A percentile compares a stretch with the other conserved stretches of the same genome.
These are phyloP conservation scores for Bombylius discolor DNA, from an alignment of 2,888 invertebrate genomes.

Conservation along the genomic window DNA sequence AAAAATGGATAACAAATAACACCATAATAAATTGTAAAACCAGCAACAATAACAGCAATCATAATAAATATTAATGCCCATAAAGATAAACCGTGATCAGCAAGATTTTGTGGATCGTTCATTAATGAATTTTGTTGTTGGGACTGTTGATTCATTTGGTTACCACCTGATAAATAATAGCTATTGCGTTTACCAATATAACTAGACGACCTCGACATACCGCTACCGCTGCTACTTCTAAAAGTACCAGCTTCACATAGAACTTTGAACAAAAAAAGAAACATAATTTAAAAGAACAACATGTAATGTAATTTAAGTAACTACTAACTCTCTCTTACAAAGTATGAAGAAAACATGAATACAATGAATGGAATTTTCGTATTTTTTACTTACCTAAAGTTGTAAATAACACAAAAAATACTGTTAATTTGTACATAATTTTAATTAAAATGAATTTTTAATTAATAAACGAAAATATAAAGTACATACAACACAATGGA, in stretches of 20 bases:
- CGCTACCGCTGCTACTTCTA: neutral
- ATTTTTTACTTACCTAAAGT: too few species aligned
- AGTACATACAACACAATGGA: too few species aligned
- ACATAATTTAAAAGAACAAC: too few species aligned
- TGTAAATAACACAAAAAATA: too few species aligned
- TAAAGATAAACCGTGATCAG: conserved; percentile 41
- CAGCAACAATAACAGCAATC: conserved; percentile 26
- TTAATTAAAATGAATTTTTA: too few species aligned
- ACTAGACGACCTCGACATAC: neutral
- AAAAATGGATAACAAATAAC: conserved; percentile 53
- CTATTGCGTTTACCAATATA: conserved; percentile 6
- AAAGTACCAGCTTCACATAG: conserved; percentile 17
- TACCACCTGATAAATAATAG: neutral
- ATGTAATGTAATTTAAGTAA: too few species aligned
- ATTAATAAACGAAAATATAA: too few species aligned
- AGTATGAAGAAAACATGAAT: too few species aligned
- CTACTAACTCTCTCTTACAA: too few species aligned
- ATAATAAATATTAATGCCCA: conserved; percentile 46
- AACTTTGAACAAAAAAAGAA: too few species aligned
- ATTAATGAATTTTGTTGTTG: neutral
- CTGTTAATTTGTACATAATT: too few species aligned
- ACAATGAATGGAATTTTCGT: too few species aligned
- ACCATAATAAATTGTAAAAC: conserved; percentile 45
- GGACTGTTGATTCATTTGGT: neutral
- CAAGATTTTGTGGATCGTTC: neutral